Evolutionary conservation across 2,113 vertebrate genomes (phyloP), one percentile per base, ranked within the genome.

Genomic region (Ictalurus furcatus): DNA sequence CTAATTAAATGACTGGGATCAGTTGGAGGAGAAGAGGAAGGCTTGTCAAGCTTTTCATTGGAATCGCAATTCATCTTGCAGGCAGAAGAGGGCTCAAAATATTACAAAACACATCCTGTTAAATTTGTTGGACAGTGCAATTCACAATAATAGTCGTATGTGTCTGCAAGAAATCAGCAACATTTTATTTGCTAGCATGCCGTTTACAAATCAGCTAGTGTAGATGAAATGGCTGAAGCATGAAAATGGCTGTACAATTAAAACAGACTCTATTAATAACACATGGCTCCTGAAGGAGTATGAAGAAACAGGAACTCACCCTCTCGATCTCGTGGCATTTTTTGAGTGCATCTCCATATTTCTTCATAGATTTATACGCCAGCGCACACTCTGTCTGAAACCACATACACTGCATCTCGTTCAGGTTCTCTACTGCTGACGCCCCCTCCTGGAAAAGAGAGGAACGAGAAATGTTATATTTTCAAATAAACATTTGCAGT

Each of bases 371-470:
- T 92, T 97, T 98, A 93, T 99, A 99, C 82, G 98, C 97, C 74
- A 99, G 96, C 0, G 98, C 98, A 89, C 98, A 99, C 90, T 99
- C 98, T 0, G 98, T 99, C 94, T 99, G 98, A 95, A 99, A 99
- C 98, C 98, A 99, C 98, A 99, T 99, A 90, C 98, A 99, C 93
- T 99, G 98, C 98, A 99, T 99, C 95, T 99, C 98, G 54, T 99
- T 92, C 80, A 92, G 86, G 78, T 91, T 91, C 81, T 92, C 92
- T 16, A 91, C 91, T 0, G 98, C 98, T 0, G 98, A 99, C 1
- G 98, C 97, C 83, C 98, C 90, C 69, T 92, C 90, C 91, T 91
- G 81, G 6, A 85, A 25, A 25, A 86, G 9, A 58, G 25, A 9
- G 14, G 25, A 7, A 6, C 2, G 2, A 79, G 25, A 58, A 23